Conservation (phyloP, 2,797 vertebrate genomes). For the Hyperoplus lanceolatus region DNA sequence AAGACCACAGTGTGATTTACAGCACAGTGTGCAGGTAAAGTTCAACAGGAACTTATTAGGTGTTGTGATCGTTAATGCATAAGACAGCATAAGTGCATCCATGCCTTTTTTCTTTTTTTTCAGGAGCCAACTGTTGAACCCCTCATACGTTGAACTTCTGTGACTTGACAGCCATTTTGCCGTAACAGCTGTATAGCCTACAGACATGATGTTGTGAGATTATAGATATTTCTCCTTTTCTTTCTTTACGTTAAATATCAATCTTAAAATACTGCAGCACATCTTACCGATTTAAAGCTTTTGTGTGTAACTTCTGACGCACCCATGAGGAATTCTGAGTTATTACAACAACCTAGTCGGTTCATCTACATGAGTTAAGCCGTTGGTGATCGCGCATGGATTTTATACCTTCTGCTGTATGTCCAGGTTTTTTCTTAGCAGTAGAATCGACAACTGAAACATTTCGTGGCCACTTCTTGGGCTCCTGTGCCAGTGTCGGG, state of each 20-base stretch:
- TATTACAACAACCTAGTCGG: no score
- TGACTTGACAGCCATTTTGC: background rate
- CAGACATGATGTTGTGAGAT: background rate
- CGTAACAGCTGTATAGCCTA: background rate
- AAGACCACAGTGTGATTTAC: constrained; percentile 40
- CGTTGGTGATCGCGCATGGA: no score
- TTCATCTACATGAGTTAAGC: no score
- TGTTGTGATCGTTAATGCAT: background rate
- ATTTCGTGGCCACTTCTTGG: no score
- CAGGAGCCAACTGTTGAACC: background rate
- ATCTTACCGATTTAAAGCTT: no score
- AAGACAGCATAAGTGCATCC: background rate
- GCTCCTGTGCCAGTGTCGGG: no score
- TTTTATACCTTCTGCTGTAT: no score
- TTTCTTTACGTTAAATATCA: background rate
- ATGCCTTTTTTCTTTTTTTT: constrained; percentile 4
- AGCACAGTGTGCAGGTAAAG: constrained; percentile 56
- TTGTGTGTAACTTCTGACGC: no score
- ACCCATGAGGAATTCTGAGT: no score
- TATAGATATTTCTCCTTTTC: background rate
- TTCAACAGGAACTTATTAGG: background rate
- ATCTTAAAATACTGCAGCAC: no score
- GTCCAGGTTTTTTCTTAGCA: no score
- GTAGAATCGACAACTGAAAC: no score
- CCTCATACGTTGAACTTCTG: background rate